phyloP scores from a whole-genome alignment of 2,888 invertebrate species.

The Meloe dianella region DNA sequence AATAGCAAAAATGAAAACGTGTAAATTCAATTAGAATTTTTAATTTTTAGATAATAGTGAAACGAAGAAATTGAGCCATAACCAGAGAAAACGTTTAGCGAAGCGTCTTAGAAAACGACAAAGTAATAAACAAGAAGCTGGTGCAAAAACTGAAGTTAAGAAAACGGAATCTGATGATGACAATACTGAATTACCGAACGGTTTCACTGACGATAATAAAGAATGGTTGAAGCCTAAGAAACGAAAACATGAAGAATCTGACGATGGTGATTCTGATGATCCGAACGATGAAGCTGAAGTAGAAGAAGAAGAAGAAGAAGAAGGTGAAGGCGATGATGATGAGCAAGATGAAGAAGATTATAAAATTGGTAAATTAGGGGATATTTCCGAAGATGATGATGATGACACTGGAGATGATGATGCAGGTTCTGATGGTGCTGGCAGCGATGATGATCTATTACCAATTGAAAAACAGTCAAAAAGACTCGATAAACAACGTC shows the following conservation, averaged over 20 bases:
- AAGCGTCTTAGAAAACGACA: conserved; percentile 69
- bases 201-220: conserved; percentile 68
- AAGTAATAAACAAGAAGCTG: background rate
- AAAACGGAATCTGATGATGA: conserved; percentile 31
- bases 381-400: conserved; percentile 50
- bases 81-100: conserved; percentile 23
- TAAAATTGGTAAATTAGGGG: conserved; percentile 46
- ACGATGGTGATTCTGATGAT: conserved; percentile 45
- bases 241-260: conserved; percentile 47
- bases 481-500: conserved; percentile 76
- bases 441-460: conserved; percentile 71
- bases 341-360: conserved; percentile 42
- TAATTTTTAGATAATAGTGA: conserved; percentile 54
- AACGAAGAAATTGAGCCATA: conserved; percentile 67
- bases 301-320: conserved; percentile 43
- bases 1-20: conserved; percentile 19
- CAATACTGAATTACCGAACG: conserved; percentile 47
- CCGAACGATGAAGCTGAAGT: too few relatives aligned
- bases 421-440: conserved; percentile 52
- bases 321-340: conserved; percentile 40
- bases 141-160: background rate
- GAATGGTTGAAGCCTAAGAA: conserved; percentile 72
- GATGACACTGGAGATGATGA: conserved; percentile 52
- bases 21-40: conserved; percentile 13
- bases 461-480: conserved; percentile 87